These are phyloP conservation scores for Urocitellus parryii DNA, from an alignment of 2,113 vertebrate species.

Conservation along the genomic window DNA sequence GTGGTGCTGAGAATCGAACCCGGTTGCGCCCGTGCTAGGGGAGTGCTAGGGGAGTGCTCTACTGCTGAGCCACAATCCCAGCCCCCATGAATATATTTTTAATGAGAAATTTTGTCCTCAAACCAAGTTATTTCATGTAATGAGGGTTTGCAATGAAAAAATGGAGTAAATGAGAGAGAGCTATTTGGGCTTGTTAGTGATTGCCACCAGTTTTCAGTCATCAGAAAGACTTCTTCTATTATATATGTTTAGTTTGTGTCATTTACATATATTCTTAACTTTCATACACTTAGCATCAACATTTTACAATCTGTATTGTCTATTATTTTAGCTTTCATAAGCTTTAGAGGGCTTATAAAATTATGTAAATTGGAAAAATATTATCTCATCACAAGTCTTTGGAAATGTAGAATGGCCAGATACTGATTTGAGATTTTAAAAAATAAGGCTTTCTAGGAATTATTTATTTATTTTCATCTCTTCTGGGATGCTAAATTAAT, in stretches of 20 bases:
- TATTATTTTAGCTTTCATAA: background rate
- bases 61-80: too few species aligned
- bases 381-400: background rate
- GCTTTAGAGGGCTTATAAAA: background rate
- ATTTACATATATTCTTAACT: background rate
- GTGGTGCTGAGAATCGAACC: too few species aligned
- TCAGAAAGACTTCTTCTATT: background rate
- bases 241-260: background rate
- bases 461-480: background rate
- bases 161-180: background rate
- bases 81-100: background rate
- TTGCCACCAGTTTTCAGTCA: background rate
- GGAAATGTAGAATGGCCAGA: background rate
- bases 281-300: background rate
- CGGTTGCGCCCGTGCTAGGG: too few species aligned
- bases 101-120: background rate
- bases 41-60: too few species aligned
- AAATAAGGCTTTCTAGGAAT: background rate
- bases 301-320: background rate
- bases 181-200: background rate
- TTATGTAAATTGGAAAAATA: background rate
- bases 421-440: background rate
- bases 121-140: background rate
- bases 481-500: background rate
- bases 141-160: background rate